These are phyloP conservation scores for Melanostoma mellinum DNA, from an alignment of 2,888 invertebrate species.

Conservation along the genomic window DNA sequence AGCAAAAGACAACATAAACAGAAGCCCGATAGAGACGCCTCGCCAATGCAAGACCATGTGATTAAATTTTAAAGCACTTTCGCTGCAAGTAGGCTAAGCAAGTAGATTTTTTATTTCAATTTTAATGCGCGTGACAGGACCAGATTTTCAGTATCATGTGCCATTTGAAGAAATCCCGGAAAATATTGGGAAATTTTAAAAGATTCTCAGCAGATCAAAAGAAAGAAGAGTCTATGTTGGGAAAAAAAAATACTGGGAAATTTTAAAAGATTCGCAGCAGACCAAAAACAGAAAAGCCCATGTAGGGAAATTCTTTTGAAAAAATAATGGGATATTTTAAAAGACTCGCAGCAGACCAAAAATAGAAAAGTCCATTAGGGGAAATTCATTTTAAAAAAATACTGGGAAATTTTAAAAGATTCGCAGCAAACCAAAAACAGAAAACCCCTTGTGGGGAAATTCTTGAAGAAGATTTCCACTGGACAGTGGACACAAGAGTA, in stretches of 20 bases:
- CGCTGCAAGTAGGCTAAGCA: slow-evolving; percentile 23
- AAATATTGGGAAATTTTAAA: slow-evolving; percentile 20
- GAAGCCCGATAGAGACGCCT: slow-evolving; percentile 4
- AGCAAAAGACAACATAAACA: neutral
- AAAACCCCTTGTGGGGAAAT: neutral
- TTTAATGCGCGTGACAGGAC: slow-evolving; percentile 38
- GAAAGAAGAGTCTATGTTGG: neutral
- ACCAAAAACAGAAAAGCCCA: neutral
- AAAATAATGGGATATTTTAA: slow-evolving; percentile 26
- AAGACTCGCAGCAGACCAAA: neutral
- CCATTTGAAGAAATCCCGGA: slow-evolving; percentile 16
- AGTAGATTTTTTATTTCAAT: slow-evolving; percentile 2
- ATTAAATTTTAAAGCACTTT: slow-evolving; percentile 51
- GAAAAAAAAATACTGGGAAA: too few species aligned
- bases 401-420: neutral
- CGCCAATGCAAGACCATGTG: slow-evolving; percentile 58
- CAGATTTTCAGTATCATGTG: neutral
- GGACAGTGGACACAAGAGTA: neutral
- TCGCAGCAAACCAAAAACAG: neutral
- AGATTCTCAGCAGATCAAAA: too few species aligned
- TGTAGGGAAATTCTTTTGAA: neutral
- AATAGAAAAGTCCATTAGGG: too few species aligned
- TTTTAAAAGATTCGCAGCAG: too few species aligned
- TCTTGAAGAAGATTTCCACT: neutral
- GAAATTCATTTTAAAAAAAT: neutral